These are phyloP conservation scores for Scomberomorus guttatus DNA, from an alignment of 2,797 vertebrate species.

Conservation along the genomic window DNA sequence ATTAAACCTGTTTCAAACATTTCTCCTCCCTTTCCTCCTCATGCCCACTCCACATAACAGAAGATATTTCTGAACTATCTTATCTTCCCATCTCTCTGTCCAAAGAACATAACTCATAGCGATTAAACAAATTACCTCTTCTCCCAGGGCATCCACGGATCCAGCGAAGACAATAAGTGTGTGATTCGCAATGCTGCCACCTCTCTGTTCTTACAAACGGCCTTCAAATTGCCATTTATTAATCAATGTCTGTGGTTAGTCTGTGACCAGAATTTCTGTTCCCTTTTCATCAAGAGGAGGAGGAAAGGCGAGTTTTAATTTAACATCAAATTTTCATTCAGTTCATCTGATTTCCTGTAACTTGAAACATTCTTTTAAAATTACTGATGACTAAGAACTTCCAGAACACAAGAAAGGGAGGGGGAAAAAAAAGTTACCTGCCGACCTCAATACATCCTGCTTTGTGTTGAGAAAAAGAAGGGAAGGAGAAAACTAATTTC, in stretches of 20 bases:
- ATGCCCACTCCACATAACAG: conserved; percentile 27
- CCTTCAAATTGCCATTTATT: conserved; percentile 76
- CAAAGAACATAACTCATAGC: conserved; percentile 72
- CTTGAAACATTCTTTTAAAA: conserved; percentile 73
- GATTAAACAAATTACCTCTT: conserved; percentile 83
- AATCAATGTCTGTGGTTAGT: conserved; percentile 75
- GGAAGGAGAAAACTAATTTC: conserved; percentile 81
- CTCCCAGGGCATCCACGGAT: conserved; percentile 73
- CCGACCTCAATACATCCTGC: conserved; percentile 81
- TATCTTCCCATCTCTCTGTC: conserved; percentile 68
- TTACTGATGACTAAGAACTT: conserved; percentile 80
- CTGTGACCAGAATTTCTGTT: conserved; percentile 55
- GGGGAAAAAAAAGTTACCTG: conserved; percentile 73
- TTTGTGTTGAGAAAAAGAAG: conserved; percentile 76
- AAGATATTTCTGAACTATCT: conserved; percentile 56
- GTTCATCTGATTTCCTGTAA: conserved; percentile 70
- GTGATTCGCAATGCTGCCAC: conserved; percentile 71
- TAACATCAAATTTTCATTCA: conserved; percentile 63
- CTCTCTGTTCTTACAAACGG: conserved; percentile 65
- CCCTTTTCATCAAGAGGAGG: conserved; percentile 39
- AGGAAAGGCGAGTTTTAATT: conserved; percentile 70
- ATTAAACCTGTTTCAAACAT: conserved; percentile 76
- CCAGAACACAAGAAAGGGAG: conserved; percentile 59
- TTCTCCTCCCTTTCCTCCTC: conserved; percentile 45
- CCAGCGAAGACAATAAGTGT: conserved; percentile 76